Conservation (phyloP, 1,140 invertebrate genomes). For the Yoshiicerus persimilis region DNA sequence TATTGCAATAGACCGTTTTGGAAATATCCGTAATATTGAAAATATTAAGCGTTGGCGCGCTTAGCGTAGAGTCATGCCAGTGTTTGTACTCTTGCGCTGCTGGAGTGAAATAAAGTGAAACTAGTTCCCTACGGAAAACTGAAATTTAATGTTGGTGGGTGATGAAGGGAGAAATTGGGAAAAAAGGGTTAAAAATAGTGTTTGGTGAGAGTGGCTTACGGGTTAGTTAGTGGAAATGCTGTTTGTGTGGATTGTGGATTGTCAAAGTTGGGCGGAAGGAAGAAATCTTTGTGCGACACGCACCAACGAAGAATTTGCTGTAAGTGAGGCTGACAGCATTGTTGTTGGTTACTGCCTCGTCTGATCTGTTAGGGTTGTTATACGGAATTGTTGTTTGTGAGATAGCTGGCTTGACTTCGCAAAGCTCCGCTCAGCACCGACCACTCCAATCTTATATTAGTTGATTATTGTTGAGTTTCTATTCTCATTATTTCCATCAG, state of each 20-base stretch:
- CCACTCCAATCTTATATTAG: too few relatives aligned
- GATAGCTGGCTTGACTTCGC: not conserved
- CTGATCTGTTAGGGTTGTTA: not conserved
- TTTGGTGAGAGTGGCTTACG: not conserved
- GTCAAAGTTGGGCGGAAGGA: not conserved
- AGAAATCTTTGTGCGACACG: not conserved
- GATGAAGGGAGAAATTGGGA: not conserved
- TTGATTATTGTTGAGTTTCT: too few relatives aligned
- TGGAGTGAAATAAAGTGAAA: not conserved
- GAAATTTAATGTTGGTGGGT: too few relatives aligned
- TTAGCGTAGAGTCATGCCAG: not conserved
- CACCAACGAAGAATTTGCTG: not conserved
- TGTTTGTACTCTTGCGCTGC: not conserved
- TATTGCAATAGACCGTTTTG: too few relatives aligned
- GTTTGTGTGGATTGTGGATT: not conserved
- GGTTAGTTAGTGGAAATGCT: not conserved
- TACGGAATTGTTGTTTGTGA: not conserved
- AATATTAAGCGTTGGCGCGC: not conserved
- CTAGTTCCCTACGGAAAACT: not conserved
- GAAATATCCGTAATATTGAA: not conserved
- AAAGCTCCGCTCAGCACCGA: too few relatives aligned
- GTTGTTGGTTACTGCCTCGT: not conserved
- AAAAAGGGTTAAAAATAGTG: not conserved
- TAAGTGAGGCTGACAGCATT: not conserved
- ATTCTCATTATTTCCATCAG: too few relatives aligned